phyloP scores from a whole-genome alignment of 2,888 invertebrate genomes.

The Rhingia campestris region DNA sequence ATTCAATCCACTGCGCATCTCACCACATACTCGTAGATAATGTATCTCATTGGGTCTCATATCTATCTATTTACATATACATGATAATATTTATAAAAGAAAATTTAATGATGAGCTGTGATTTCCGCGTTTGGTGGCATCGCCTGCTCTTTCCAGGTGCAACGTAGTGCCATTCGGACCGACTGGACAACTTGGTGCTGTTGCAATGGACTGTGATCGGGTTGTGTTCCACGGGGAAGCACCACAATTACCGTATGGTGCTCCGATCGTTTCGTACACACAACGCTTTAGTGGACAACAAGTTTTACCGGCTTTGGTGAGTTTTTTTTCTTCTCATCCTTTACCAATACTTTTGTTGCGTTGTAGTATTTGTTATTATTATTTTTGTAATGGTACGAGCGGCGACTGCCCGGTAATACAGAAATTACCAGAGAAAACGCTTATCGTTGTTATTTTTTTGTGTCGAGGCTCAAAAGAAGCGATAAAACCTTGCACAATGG shows the following conservation, averaged over 20 bases:
- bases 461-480: slow-evolving; percentile 7
- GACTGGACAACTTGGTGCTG: slow-evolving; percentile 84
- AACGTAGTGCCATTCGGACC: slow-evolving; percentile 83
- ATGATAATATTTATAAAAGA: slow-evolving; percentile 15
- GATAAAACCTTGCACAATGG: slow-evolving; percentile 21
- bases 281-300: slow-evolving; percentile 92
- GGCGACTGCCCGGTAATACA: background rate
- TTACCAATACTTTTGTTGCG: slow-evolving; percentile 18
- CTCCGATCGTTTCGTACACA: slow-evolving; percentile 90
- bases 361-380: slow-evolving; percentile 21
- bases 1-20: slow-evolving; percentile 24
- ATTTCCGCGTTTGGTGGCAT: slow-evolving; percentile 68
- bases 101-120: slow-evolving; percentile 61
- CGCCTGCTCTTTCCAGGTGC: slow-evolving; percentile 82
- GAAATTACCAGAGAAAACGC: slow-evolving; percentile 52
- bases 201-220: slow-evolving; percentile 92
- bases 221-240: slow-evolving; percentile 92
- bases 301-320: slow-evolving; percentile 89
- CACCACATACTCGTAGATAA: slow-evolving; percentile 33
- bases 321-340: slow-evolving; percentile 58
- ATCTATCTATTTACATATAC: slow-evolving; percentile 76
- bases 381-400: slow-evolving; percentile 29
- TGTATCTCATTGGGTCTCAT: slow-evolving; percentile 61
- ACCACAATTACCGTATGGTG: slow-evolving; percentile 89
- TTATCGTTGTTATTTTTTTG: slow-evolving; percentile 14